Conservation (phyloP, 2,113 vertebrate species). For the Perca flavescens region DNA sequence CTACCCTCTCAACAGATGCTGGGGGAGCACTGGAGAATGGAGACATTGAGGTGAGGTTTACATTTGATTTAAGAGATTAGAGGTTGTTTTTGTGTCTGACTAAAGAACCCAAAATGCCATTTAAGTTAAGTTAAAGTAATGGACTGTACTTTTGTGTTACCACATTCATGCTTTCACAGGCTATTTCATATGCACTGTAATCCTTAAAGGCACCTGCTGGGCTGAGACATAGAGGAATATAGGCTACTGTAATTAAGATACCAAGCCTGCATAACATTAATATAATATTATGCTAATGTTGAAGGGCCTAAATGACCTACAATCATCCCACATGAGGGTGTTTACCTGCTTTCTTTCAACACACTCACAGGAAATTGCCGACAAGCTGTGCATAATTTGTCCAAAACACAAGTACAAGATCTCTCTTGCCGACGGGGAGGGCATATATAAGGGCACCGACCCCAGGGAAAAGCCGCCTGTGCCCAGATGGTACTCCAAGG, state of each 20-base stretch:
- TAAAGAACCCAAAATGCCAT: background rate
- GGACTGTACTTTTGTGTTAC: background rate
- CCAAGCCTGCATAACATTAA: slow-evolving; percentile 47
- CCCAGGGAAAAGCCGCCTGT: slow-evolving; percentile 79
- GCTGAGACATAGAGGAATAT: background rate
- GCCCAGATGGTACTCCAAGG: slow-evolving; percentile 90
- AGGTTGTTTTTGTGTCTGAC: slow-evolving; percentile 13
- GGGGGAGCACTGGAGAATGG: slow-evolving; percentile 88
- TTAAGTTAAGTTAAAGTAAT: background rate
- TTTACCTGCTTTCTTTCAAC: slow-evolving; percentile 40
- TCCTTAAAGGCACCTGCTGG: background rate
- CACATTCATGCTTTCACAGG: background rate
- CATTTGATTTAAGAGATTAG: background rate
- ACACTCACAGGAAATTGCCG: slow-evolving; percentile 86
- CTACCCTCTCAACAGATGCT: slow-evolving; percentile 85
- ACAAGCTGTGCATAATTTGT: slow-evolving; percentile 91
- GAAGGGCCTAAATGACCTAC: slow-evolving; percentile 5
- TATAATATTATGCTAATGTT: slow-evolving; percentile 23
- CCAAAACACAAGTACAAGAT: slow-evolving; percentile 96
- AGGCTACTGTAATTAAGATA: slow-evolving; percentile 25
- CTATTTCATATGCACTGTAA: slow-evolving; percentile 1
- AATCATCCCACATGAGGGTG: slow-evolving; percentile 2
- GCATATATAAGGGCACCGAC: slow-evolving; percentile 87
- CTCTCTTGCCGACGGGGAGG: slow-evolving; percentile 89
- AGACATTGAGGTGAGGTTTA: slow-evolving; percentile 92